Base-by-base conservation (phyloP, 2,888 invertebrate species). In the Diabrotica balteata region DNA sequence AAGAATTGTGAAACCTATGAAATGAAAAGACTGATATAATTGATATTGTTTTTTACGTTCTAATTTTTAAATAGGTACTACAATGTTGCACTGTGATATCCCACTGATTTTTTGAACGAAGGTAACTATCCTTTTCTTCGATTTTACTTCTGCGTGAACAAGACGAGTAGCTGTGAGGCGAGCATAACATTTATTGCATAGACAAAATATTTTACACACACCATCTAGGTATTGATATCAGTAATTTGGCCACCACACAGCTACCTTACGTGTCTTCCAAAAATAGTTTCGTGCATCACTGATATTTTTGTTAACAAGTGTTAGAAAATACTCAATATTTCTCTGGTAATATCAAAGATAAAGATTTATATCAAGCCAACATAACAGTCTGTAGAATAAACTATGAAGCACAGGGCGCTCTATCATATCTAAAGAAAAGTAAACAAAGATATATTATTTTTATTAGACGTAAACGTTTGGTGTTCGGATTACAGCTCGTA, bases 1-100 rank as follows among this genome's bases (percentile, higher is more conserved):
- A 81, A 83, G 80, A 82, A 78, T 81, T 76, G 82, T 82, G 80
- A 81, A 82, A 82, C 81, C 81, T 80, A 74, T 75, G 60, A 69
- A 76, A 72, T 72, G 72, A 72, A 77, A 74, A 76, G 71, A 68
- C 73, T 79, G 78, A 80, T 79, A 80, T 80, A 80, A 80, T 80
- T 80, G 79, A 81, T 81, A 79, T 79, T 61, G 75, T 73, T 72
- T 68, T 73, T 78, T 78, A 75, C 72, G 70, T 66, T 72, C 78
- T 79, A 77, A 73, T 73, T 63, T 66, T 69, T 78, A 64, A 71
- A 69, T 71, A 68, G 55, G 51, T 63, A 68, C 66, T 65, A 78
- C 57, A 72, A 76, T 76, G 75, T 75, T 77, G 75, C 75, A 74
- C 61, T 71, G 73, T 74, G 73, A 75, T 50, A 67, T 60, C 61